Evolutionary conservation across 2,797 vertebrate genomes (phyloP).

Genomic region (Sebastes matsubarae): DNA sequence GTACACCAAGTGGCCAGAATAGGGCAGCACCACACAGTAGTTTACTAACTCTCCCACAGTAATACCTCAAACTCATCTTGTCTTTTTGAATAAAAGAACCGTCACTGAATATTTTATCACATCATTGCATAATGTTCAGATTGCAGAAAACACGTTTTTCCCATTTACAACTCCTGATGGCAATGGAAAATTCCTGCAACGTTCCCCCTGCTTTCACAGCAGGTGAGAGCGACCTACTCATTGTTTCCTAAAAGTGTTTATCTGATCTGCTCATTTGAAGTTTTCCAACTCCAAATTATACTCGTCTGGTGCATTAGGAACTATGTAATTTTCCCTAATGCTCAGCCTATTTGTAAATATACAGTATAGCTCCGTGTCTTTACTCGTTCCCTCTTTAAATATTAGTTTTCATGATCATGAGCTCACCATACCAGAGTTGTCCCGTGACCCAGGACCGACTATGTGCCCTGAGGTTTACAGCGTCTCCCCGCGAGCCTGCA

Average conservation of each 20-base stretch:
- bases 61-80: neutral
- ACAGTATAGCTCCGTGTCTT: constrained; percentile 11
- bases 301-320: constrained; percentile 1
- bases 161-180: neutral
- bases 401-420: constrained; percentile 66
- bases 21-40: constrained; percentile 60
- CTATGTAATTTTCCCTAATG: constrained; percentile 29
- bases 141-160: neutral
- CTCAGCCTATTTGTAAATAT: constrained; percentile 35
- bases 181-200: neutral
- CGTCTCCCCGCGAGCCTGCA: constrained; percentile 36
- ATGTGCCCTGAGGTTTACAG: constrained; percentile 32
- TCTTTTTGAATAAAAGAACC: neutral
- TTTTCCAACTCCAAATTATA: constrained; percentile 12
- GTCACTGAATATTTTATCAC: neutral
- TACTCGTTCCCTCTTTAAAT: constrained; percentile 49
- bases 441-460: constrained; percentile 23
- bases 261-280: constrained; percentile 13
- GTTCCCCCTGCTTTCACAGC: neutral
- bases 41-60: neutral
- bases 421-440: constrained; percentile 43
- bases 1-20: constrained; percentile 47
- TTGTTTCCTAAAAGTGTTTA: neutral
- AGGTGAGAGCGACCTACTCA: neutral
- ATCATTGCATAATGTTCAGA: neutral